Percentiles rank a stretch among this genome's conserved stretches.
These are phyloP conservation scores for Coremacera marginata DNA, from an alignment of 2,888 invertebrate species.

Conservation along the genomic window DNA sequence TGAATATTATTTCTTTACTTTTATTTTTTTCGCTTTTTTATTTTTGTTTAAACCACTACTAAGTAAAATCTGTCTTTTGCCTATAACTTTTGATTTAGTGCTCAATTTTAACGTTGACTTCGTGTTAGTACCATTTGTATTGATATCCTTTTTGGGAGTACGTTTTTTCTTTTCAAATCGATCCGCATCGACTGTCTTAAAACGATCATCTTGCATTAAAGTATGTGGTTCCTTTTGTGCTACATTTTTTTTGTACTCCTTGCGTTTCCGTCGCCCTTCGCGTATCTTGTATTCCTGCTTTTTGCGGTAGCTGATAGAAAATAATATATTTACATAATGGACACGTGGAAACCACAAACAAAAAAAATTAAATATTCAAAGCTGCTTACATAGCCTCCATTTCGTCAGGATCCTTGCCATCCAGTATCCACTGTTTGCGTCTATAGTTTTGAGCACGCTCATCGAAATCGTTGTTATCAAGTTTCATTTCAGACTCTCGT, in stretches of 20 bases:
- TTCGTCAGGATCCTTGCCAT: conserved; percentile 85
- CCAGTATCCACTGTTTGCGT: conserved; percentile 86
- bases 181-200: conserved; percentile 58
- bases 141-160: conserved; percentile 6
- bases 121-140: conserved; percentile 25
- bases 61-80: conserved; percentile 33
- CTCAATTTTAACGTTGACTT: conserved; percentile 43
- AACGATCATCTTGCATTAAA: conserved; percentile 64
- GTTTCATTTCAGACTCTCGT: conserved; percentile 90
- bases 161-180: conserved; percentile 58
- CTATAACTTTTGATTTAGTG: conserved; percentile 39
- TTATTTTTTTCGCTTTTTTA: not conserved
- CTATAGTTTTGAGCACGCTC: conserved; percentile 88
- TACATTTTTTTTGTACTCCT: conserved; percentile 53
- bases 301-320: conserved; percentile 58
- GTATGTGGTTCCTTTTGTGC: conserved; percentile 49
- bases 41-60: not conserved
- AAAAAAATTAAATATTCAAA: not conserved
- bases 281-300: conserved; percentile 65
- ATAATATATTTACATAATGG: not conserved
- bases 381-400: conserved; percentile 75
- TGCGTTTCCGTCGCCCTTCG: conserved; percentile 61
- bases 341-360: not conserved
- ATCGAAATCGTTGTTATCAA: conserved; percentile 93
- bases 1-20: not conserved